Percentiles rank a stretch among this genome's conserved stretches.
phyloP scores from a whole-genome alignment of 2,113 vertebrate genomes.

The Myrmecobius fasciatus region DNA sequence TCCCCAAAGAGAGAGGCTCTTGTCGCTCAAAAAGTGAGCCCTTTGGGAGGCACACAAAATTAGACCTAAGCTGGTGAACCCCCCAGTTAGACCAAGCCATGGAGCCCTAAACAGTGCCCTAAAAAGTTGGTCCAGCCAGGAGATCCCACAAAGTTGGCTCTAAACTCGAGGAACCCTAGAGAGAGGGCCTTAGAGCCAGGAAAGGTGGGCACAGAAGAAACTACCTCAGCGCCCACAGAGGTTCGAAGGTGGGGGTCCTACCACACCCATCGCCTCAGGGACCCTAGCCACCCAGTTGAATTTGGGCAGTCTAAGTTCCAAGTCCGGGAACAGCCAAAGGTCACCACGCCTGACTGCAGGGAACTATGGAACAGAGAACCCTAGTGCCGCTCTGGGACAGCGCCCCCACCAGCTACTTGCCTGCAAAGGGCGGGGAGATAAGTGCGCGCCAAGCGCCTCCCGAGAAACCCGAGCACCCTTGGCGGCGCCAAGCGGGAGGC shows the following conservation, averaged over 20 bases:
- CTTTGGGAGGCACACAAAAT: not conserved
- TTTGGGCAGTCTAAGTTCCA: not conserved
- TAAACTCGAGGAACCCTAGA: not conserved
- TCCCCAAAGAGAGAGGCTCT: not conserved
- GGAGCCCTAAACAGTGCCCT: not conserved
- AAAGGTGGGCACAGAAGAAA: not conserved
- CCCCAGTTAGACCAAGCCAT: not conserved
- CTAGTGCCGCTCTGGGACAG: not conserved
- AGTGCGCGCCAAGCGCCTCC: not conserved
- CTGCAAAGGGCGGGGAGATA: not conserved
- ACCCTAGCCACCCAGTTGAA: not conserved
- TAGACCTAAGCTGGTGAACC: not conserved
- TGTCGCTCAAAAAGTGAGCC: not conserved
- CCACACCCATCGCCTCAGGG: not conserved
- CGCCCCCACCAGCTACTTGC: not conserved
- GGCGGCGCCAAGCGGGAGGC: slow-evolving; percentile 30
- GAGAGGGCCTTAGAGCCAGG: not conserved
- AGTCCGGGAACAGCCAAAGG: slow-evolving; percentile 15
- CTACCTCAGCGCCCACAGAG: not conserved
- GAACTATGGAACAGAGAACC: not conserved
- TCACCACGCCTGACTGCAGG: not conserved
- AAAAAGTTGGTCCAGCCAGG: not conserved
- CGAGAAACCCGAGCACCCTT: not conserved
- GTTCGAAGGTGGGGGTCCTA: no score
- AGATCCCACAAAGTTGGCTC: not conserved